Base-by-base conservation (phyloP, 2,113 vertebrate species). In the Rhinogobius similis region DNA sequence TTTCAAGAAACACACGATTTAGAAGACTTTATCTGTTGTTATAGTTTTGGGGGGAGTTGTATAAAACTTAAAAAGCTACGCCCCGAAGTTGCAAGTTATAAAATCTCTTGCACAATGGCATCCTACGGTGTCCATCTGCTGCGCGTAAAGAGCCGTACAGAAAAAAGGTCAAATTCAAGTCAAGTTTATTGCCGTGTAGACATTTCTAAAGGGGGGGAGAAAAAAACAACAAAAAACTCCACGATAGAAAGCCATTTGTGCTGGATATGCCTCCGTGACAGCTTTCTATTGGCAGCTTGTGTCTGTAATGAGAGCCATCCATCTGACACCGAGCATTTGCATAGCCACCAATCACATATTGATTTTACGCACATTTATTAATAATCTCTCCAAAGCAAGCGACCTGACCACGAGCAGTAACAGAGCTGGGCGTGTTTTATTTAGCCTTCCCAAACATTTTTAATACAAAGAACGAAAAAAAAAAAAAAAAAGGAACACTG, bases 101-200 rank as follows among this genome's bases (percentile, higher is more conserved):
- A 59, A 73, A 75, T 76, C 68, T 48, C 61, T 50, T 70, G 50
- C 23, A 65, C 61, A 27, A 73, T 24, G n/a, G 36, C 14, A 43
- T 59, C 27, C 44, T 44, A 16, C 56, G 75, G 65, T 23, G 70
- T 74, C 58, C 76, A 77, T 79, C 76, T 82, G 79, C 68, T 27
- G 67, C 70, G 77, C 26, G 69, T 16, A 61, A 64, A 71, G 52
- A 65, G 62, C 67, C 63, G 43, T 21, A 62, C 73, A 65, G 55
- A 67, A 78, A 77, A 69, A 76, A 81, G 87, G 83, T 90, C 86
- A 84, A 85, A 85, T 78, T 62, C 83, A 81, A 84, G 86, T 88
- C 88, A 81, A 84, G 26, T 83, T 82, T 82, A 73, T 64, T 82
- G 73, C 67, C 80, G 73, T 70, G 78, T 70, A 84, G 87, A 75